Percentiles rank a stretch among this genome's conserved stretches.
These are phyloP conservation scores for Sandelia bainsii DNA, from an alignment of 2,797 vertebrate genomes.

Conservation along the genomic window DNA sequence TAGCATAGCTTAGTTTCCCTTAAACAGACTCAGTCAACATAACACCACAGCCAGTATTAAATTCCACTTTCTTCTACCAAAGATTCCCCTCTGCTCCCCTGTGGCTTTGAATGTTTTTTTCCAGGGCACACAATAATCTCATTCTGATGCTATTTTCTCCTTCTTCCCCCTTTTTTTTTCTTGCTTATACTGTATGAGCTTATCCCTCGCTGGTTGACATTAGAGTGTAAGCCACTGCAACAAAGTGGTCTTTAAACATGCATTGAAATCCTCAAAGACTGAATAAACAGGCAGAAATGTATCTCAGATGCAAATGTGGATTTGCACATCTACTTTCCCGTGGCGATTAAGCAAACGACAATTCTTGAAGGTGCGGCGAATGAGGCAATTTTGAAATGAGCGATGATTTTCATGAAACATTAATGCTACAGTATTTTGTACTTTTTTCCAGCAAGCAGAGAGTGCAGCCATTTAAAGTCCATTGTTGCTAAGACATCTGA, in stretches of 20 bases:
- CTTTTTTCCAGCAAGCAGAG: conserved; percentile 48
- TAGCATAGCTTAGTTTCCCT: conserved; percentile 59
- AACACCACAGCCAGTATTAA: conserved; percentile 68
- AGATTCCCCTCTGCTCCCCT: conserved; percentile 57
- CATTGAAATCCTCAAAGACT: conserved; percentile 75
- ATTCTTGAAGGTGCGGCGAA: conserved; percentile 66
- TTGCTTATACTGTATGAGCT: conserved; percentile 70
- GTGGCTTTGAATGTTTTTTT: conserved; percentile 44
- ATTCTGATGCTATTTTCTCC: conserved; percentile 71
- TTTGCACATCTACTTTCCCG: conserved; percentile 56
- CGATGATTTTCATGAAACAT: conserved; percentile 74
- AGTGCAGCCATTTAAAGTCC: conserved; percentile 73
- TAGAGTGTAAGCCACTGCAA: conserved; percentile 73
- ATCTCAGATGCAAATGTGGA: conserved; percentile 81
- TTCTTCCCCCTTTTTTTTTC: conserved; percentile 37
- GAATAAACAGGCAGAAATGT: conserved; percentile 71
- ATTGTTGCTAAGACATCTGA: conserved; percentile 73
- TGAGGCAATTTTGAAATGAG: conserved; percentile 76
- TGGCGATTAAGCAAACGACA: conserved; percentile 69
- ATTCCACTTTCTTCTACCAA: conserved; percentile 57
- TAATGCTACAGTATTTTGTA: conserved; percentile 59
- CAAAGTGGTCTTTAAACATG: conserved; percentile 78
- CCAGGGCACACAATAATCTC: conserved; percentile 70
- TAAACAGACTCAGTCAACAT: conserved; percentile 60
- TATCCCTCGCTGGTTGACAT: conserved; percentile 70